These are phyloP conservation scores for Panthera tigris DNA, from an alignment of 2,113 vertebrate genomes.

Conservation along the genomic window DNA sequence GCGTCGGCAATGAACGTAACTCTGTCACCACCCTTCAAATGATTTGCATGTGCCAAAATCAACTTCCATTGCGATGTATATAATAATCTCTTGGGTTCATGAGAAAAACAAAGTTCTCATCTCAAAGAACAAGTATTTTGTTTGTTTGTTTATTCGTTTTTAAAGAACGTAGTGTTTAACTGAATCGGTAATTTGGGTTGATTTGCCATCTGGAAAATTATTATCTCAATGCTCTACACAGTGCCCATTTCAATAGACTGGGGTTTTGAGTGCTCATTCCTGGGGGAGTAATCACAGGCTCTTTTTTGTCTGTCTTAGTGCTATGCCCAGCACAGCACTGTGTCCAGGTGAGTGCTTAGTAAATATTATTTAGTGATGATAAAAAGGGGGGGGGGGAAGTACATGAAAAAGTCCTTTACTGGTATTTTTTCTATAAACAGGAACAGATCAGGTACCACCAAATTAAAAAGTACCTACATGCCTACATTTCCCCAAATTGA, in stretches of 20 bases:
- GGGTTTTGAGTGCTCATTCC: not conserved
- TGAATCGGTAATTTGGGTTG: constrained; percentile 54
- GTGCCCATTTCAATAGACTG: not conserved
- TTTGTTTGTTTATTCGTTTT: not conserved
- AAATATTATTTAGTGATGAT: constrained; percentile 33
- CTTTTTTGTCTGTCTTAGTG: not conserved
- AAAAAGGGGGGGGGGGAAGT: not conserved
- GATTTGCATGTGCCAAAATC: constrained; percentile 17
- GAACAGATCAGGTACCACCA: constrained; percentile 45
- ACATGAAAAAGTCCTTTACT: not conserved
- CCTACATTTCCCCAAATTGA: constrained; percentile 46
- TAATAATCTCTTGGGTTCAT: not conserved
- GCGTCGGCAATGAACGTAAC: constrained; percentile 39
- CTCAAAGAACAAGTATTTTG: constrained; percentile 14
- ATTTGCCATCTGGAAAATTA: constrained; percentile 69
- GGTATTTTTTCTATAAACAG: constrained; percentile 28
- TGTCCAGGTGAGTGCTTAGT: constrained; percentile 25
- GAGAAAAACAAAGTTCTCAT: not conserved
- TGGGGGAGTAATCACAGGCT: not conserved
- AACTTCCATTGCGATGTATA: not conserved
- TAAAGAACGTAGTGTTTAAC: constrained; percentile 41
- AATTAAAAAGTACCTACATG: constrained; percentile 41
- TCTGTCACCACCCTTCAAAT: constrained; percentile 59
- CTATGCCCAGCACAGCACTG: not conserved
- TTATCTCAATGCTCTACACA: constrained; percentile 29